Evolutionary conservation across 2,113 vertebrate species (phyloP), one percentile per base, ranked within the genome.

Genomic region (Verasper variegatus): DNA sequence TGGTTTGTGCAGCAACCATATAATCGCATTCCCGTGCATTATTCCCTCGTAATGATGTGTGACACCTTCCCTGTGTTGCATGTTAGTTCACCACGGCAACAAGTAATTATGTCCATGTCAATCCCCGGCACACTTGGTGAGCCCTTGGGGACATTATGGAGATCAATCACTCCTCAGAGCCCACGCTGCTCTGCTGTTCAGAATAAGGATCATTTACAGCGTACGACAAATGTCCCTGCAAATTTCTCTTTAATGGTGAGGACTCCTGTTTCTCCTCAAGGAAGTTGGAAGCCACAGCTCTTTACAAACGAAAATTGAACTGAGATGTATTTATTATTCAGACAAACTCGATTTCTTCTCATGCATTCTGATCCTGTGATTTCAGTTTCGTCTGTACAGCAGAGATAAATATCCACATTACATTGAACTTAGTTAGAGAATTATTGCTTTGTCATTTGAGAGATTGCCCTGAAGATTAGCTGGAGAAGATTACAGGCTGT

Each of bases 21-120:
- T 45, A 49, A 72, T 24, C 57, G 18, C 57, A 57, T 80, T 87
- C 71, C 18, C n/a, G 67, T 67, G 60, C 57, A 56, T 68, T 74
- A 49, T 82, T 73, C 37, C 68, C 26, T 52, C n/a, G 59, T 40
- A 47, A 26, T 72, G 40, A 31, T 35, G 47, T 21, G 21, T 27
- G 40, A 45, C 24, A 11, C 10, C 51, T 56, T 10, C 61, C 18
- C 9, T 31, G 31, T 31, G 31, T 31, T 31, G 6, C 31, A 67
- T 47, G 63, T 59, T 24, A 11, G 7, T 47, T 21, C 69, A 23
- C 51, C 20, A 42, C 20, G 59, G 84, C 59, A 77, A 71, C 54
- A 31, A 68, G 66, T 87, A 80, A 83, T 90, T 80, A 83, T 42
- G 61, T 72, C 60, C n/a, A 18, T 80, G 81, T 81, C 78, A 69